Conservation (phyloP, 2,888 invertebrate genomes). For the Scaptomyza flava region DNA sequence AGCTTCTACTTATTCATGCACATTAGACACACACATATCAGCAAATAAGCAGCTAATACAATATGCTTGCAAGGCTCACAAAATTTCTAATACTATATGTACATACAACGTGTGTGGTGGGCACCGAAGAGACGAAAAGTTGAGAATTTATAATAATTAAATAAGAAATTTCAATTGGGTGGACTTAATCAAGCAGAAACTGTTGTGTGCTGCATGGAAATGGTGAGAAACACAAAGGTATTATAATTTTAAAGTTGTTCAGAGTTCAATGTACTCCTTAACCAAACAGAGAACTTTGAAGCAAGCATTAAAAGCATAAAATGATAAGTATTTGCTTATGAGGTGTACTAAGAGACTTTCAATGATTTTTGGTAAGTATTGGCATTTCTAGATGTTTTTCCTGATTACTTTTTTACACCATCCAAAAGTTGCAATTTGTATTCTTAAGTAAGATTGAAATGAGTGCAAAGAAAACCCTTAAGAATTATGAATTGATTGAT, state of each 20-base stretch:
- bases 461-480: too few relatives aligned
- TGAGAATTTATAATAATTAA: constrained; percentile 39
- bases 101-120: background rate
- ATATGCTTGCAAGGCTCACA: constrained; percentile 14
- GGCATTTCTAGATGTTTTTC: too few relatives aligned
- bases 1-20: constrained; percentile 54
- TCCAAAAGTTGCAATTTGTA: too few relatives aligned
- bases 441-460: too few relatives aligned
- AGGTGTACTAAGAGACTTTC: too few relatives aligned
- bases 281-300: background rate
- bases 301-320: background rate
- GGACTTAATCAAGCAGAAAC: constrained; percentile 11
- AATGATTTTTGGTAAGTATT: too few relatives aligned
- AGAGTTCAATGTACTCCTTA: constrained; percentile 24
- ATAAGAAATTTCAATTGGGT: constrained; percentile 22
- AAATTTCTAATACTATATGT: constrained; percentile 6
- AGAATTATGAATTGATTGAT: too few relatives aligned
- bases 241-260: constrained; percentile 2
- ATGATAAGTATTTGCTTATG: too few relatives aligned
- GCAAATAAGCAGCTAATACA: constrained; percentile 60
- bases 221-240: background rate
- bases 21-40: constrained; percentile 61
- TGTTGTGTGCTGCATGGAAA: background rate
- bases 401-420: too few relatives aligned
- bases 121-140: constrained; percentile 7